Evolutionary conservation across 2,113 vertebrate genomes (phyloP).

Genomic region (Rhinichthys klamathensis): DNA sequence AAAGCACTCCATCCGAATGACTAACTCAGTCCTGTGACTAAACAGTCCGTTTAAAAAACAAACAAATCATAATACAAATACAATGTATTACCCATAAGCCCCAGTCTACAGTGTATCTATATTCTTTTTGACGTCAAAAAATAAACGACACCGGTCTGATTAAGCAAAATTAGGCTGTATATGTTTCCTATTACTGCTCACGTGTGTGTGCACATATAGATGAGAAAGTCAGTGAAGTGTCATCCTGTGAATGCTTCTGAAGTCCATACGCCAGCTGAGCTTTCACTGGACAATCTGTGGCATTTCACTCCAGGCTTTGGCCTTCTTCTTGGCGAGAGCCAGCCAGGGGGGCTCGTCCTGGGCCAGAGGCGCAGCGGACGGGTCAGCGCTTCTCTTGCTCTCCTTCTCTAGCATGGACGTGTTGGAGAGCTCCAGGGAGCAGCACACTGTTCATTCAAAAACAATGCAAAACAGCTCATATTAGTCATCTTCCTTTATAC

Average conservation of each 20-base stretch:
- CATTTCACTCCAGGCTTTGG: slow-evolving; percentile 93
- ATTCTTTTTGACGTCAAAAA: neutral
- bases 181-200: slow-evolving; percentile 11
- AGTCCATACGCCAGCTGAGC: neutral
- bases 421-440: slow-evolving; percentile 66
- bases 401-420: slow-evolving; percentile 65
- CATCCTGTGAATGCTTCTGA: neutral
- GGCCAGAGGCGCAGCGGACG: slow-evolving; percentile 61
- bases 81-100: slow-evolving; percentile 1
- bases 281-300: slow-evolving; percentile 82
- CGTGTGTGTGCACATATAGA: neutral
- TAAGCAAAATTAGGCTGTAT: neutral
- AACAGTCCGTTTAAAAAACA: neutral
- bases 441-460: slow-evolving; percentile 58
- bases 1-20: neutral
- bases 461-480: neutral
- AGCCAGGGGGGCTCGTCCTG: slow-evolving; percentile 87
- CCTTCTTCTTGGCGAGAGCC: slow-evolving; percentile 92
- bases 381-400: slow-evolving; percentile 50
- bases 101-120: neutral
- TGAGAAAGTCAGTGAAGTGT: neutral
- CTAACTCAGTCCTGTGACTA: neutral
- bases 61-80: neutral
- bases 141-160: neutral
- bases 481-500: neutral